Conservation (phyloP, 2,888 invertebrate species). For the Rapana venosa region DNA sequence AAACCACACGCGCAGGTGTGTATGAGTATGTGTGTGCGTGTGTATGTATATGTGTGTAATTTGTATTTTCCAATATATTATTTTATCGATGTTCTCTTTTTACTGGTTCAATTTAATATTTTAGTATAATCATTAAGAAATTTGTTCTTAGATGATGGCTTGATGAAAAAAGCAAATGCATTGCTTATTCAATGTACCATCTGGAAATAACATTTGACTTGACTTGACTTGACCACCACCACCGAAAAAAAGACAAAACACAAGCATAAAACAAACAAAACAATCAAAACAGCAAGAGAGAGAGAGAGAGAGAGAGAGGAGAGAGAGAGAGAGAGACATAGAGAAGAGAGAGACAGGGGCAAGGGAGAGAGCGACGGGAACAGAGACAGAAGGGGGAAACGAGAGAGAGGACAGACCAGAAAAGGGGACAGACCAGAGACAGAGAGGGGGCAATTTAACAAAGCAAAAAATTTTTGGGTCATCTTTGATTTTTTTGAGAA, state of each 20-base stretch:
- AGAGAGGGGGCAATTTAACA: too few species aligned
- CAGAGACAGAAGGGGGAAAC: neutral
- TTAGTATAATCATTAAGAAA: neutral
- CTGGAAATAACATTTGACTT: neutral
- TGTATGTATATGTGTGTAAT: too few species aligned
- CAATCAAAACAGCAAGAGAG: neutral
- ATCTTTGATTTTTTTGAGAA: too few species aligned
- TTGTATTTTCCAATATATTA: too few species aligned
- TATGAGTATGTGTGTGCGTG: too few species aligned
- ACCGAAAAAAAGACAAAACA: neutral
- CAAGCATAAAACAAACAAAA: too few species aligned
- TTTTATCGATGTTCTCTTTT: too few species aligned
- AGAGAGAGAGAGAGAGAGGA: neutral
- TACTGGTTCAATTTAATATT: too few species aligned
- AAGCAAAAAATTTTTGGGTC: too few species aligned
- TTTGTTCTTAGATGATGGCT: neutral
- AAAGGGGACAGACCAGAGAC: neutral
- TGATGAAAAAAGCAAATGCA: neutral
- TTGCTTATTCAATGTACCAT: neutral
- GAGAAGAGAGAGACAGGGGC: neutral
- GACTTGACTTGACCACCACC: too few species aligned
- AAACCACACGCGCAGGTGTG: neutral
- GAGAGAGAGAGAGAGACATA: neutral
- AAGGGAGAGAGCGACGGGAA: neutral
- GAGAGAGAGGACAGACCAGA: neutral